These are phyloP conservation scores for Drosophila willistoni DNA, from an alignment of 1,140 invertebrate genomes.

Conservation along the genomic window DNA sequence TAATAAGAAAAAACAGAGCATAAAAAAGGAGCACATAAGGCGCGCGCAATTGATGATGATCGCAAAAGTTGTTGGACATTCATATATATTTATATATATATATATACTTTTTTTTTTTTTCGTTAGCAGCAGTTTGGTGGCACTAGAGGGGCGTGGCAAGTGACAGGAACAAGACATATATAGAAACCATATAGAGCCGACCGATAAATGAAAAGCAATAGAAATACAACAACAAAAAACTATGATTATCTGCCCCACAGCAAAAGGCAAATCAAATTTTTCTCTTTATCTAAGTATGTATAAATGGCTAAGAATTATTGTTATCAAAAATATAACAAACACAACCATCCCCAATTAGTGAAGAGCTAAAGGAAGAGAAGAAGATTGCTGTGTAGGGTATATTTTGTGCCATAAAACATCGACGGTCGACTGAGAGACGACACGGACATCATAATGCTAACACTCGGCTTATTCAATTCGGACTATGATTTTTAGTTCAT, in stretches of 20 bases:
- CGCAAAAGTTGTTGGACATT: slow-evolving; percentile 45
- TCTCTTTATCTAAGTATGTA: not conserved
- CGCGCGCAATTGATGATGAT: slow-evolving; percentile 29
- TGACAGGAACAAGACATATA: slow-evolving; percentile 9
- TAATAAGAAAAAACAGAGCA: slow-evolving; percentile 34
- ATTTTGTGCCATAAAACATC: slow-evolving; percentile 75
- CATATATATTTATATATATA: too few species aligned
- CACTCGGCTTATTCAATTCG: not conserved
- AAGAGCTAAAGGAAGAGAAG: slow-evolving; percentile 25
- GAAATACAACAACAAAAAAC: slow-evolving; percentile 1
- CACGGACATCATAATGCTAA: not conserved
- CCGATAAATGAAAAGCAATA: not conserved
- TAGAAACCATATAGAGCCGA: slow-evolving; percentile 19
- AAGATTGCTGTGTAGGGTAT: slow-evolving; percentile 65
- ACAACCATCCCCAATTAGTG: too few species aligned
- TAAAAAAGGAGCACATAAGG: slow-evolving; percentile 36
- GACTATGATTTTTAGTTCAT: not conserved
- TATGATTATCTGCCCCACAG: slow-evolving; percentile 40
- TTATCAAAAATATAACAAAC: too few species aligned
- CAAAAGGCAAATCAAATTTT: slow-evolving; percentile 28
- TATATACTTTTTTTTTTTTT: not conserved
- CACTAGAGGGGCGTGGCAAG: slow-evolving; percentile 28
- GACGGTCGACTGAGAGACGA: slow-evolving; percentile 38
- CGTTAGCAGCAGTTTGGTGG: slow-evolving; percentile 39
- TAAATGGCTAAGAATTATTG: slow-evolving; percentile 45